Percentiles rank a stretch among this genome's conserved stretches.
Evolutionary conservation across 2,113 vertebrate genomes (phyloP).

Genomic region (Polypterus senegalus): DNA sequence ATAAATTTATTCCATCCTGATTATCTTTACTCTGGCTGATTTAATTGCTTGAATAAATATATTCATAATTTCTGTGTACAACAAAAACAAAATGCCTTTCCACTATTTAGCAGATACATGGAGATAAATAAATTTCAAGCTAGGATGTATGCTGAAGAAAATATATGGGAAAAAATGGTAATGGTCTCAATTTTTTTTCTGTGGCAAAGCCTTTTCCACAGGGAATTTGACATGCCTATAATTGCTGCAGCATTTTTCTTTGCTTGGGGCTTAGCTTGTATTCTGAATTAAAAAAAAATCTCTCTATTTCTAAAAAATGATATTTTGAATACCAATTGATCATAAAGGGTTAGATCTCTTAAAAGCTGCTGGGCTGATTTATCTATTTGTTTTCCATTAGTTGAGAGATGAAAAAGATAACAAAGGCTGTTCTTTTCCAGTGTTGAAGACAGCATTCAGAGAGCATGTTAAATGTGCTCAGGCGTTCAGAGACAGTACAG

Average conservation of each 20-base stretch:
- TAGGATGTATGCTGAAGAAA: not conserved
- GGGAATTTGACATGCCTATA: conserved; percentile 49
- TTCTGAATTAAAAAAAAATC: conserved; percentile 26
- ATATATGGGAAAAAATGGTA: not conserved
- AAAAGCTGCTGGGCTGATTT: conserved; percentile 42
- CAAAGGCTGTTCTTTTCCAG: conserved; percentile 23
- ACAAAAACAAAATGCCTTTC: not conserved
- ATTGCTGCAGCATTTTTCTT: conserved; percentile 39
- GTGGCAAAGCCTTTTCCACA: conserved; percentile 56
- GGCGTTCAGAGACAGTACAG: conserved; percentile 50
- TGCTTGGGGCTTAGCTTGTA: conserved; percentile 31
- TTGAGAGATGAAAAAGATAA: conserved; percentile 26
- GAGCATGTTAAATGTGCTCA: conserved; percentile 56
- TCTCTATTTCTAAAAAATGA: not conserved
- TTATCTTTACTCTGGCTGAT: not conserved
- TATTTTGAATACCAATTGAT: conserved; percentile 36
- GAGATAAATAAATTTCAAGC: not conserved
- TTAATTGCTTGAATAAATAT: too few species aligned
- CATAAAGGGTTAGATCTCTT: conserved; percentile 42
- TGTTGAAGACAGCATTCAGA: conserved; percentile 48
- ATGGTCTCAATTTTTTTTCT: conserved; percentile 6
- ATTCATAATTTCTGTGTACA: not conserved
- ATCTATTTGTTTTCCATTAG: conserved; percentile 42
- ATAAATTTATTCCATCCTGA: not conserved
- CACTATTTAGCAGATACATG: not conserved